Base-by-base conservation (phyloP, 2,113 vertebrate species). In the Anguilla rostrata region DNA sequence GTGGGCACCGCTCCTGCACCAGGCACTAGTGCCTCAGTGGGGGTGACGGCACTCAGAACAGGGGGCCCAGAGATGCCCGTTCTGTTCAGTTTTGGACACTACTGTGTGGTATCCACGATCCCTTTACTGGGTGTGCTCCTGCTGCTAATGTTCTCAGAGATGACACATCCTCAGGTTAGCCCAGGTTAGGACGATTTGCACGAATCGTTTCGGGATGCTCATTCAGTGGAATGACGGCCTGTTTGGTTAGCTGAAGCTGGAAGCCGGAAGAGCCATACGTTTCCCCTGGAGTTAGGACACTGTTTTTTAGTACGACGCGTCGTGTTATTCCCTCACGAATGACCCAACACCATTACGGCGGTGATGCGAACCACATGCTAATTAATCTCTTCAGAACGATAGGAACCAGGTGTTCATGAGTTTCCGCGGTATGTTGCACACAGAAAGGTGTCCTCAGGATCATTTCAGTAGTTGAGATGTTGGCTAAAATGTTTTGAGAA, bases 321-420 rank as follows among this genome's bases (percentile, higher is more conserved):
- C 16, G 82, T 29, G 29, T 49, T 56, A 41, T 82, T 82, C 81
- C 22, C 40, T 41, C 16, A 0, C 39, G 39, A 26, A 22, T 41
- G 39, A 40, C 46, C 8, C 5, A 63, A 26, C 60, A 5, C 22
- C 18, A 26, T 63, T 63, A 63, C 9, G 60, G 60, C 60, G 8
- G 60, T 63, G 60, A 63, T 63, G 60, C 22, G 22, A 63, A 63
- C 60, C 60, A 63, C 18, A 63, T 63, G 60, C 22, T 63, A 63
- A 63, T 63, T 63, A 63, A 63, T 63, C 60, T 63, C 60, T 63
- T n/a, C 29, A 49, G 29, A 9, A 39, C 39, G 49, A 83, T 83
- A 18, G 18, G n/a, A 57, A 26, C 82, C 82, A 57, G 43, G 57
- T 83, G 46, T 56, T 83, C 39, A 83, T 83, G 82, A 83, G 15